Percentiles rank a stretch among this genome's conserved stretches.
phyloP scores from a whole-genome alignment of 1,140 invertebrate species.

The fruit fly (Drosophila melanogaster) region Release_6_plus_ISO1_MT NT_033777.3:23109501-23110000 shows the following conservation, averaged over 20 bases:
- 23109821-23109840: conserved; percentile 44
- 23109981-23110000: conserved; percentile 2
- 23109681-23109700: background rate
- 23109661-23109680: conserved; percentile 42
- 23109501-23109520: conserved; percentile 58
- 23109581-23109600: conserved; percentile 69
- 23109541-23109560: conserved; percentile 61
- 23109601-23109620: conserved; percentile 50
- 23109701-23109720: conserved; percentile 13
- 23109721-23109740: conserved; percentile 45
- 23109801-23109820: conserved; percentile 24
- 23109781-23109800: conserved; percentile 38
- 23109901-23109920: background rate
- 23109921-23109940: conserved; percentile 11
- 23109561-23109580: conserved; percentile 66
- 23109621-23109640: conserved; percentile 48
- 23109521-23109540: conserved; percentile 28
- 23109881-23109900: conserved; percentile 33
- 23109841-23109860: conserved; percentile 51
- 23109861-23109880: conserved; percentile 29
- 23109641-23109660: conserved; percentile 55
- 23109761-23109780: conserved; percentile 60
- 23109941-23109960: conserved; percentile 42
- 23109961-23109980: conserved; percentile 14
- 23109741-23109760: conserved; percentile 66